phyloP scores from a whole-genome alignment of 1,140 invertebrate genomes.

The Aphaenogaster rudis region DNA sequence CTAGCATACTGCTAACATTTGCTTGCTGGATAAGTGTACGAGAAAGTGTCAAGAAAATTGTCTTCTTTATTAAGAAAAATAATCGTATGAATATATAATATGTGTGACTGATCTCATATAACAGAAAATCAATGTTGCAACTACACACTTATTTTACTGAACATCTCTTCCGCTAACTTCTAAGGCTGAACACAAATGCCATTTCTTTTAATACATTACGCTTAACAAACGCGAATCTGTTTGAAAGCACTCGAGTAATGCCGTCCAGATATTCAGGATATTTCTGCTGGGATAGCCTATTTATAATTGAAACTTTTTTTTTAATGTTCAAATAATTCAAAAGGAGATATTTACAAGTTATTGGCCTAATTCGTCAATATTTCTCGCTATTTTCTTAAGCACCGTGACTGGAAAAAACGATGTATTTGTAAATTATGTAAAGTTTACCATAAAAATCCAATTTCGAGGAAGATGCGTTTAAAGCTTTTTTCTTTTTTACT shows the following conservation, averaged over 20 bases:
- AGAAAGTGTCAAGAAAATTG: not conserved
- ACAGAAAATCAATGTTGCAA: not conserved
- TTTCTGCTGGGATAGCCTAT: not conserved
- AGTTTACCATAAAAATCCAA: conserved; percentile 1
- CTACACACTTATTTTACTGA: not conserved
- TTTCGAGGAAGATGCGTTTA: conserved; percentile 1
- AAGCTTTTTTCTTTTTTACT: not conserved
- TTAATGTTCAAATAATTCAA: not conserved
- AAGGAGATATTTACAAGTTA: conserved; percentile 8
- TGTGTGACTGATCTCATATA: not conserved
- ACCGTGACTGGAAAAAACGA: not conserved
- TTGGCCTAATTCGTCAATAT: conserved; percentile 15
- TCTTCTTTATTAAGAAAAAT: not conserved
- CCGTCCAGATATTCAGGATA: conserved; percentile 24
- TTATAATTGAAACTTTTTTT: conserved; percentile 18
- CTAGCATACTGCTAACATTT: not conserved
- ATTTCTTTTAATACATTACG: not conserved
- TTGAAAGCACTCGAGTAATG: conserved; percentile 8
- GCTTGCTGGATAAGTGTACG: not conserved
- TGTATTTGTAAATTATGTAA: not conserved
- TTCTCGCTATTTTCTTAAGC: conserved; percentile 8
- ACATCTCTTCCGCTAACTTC: not conserved
- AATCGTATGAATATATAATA: not conserved
- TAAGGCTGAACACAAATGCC: not conserved
- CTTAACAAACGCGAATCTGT: not conserved